Evolutionary conservation across 2,113 vertebrate genomes (phyloP), one percentile per base, ranked within the genome.

Genomic region (Uria aalge): DNA sequence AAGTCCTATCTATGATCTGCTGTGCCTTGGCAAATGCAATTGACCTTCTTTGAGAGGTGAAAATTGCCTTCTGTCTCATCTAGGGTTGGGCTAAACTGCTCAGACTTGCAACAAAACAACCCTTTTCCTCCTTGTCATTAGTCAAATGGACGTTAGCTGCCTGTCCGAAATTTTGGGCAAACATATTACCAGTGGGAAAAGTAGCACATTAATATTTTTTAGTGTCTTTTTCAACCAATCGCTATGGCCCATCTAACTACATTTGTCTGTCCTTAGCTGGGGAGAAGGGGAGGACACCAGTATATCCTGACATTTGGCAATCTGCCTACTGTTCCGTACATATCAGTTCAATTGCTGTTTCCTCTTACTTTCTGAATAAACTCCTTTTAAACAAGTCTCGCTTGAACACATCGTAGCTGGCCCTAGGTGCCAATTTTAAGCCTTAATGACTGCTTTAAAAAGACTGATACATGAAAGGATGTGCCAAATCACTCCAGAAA

Each of bases 351-450:
- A 59, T 80, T 94, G 62, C 55, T 87, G 12, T 36, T 96, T 82
- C 53, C 64, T 84, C 36, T 92, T 91, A 47, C 48, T 92, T 85
- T 95, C 90, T 85, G 82, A 94, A 93, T 96, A 95, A 92, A 85
- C 69, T 91, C 64, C 30, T 88, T 95, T 95, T 95, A 92, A 92
- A 36, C 60, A 94, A 93, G 43, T 71, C 62, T 85, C 92, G 17
- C 75, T 90, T 85, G 76, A 96, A 55, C 27, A 68, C 29, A 60
- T 78, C 91, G 55, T 48, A 85, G 29, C 36, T 92, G 82, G 69
- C 76, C 78, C 77, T 64, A 45, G 66, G 84, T 91, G 74, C 22
- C 80, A 91, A 67, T 84, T 95, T 92, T 80, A 90, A 87, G 12
- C 69, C 76, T 73, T 55, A 60, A 84, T 55, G 57, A 67, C 77